Evolutionary conservation across 2,113 vertebrate species (phyloP).

Genomic region (Pao palembangensis): DNA sequence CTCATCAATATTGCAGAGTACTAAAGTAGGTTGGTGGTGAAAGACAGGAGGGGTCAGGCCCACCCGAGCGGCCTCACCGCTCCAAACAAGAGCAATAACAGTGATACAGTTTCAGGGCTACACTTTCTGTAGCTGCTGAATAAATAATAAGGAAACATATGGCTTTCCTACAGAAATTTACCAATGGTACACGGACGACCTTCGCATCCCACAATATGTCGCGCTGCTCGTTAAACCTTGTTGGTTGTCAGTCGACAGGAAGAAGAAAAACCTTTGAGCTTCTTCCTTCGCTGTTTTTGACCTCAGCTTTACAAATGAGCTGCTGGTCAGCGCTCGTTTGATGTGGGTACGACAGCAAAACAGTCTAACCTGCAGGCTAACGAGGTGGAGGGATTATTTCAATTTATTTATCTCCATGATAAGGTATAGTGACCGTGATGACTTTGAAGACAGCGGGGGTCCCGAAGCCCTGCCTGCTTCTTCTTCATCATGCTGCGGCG

Average conservation of each 20-base stretch:
- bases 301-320: neutral
- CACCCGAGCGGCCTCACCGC: conserved; percentile 47
- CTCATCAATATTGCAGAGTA: conserved; percentile 72
- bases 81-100: conserved; percentile 36
- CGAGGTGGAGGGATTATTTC: conserved; percentile 44
- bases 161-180: conserved; percentile 36
- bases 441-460: conserved; percentile 78
- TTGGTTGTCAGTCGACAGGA: neutral
- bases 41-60: conserved; percentile 39
- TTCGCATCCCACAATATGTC: conserved; percentile 8
- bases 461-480: conserved; percentile 54
- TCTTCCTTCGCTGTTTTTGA: conserved; percentile 18
- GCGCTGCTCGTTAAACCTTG: neutral
- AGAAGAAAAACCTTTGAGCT: conserved; percentile 3
- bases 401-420: conserved; percentile 75
- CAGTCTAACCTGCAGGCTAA: conserved; percentile 55
- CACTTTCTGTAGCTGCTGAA: conserved; percentile 51
- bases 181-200: conserved; percentile 13
- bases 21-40: conserved; percentile 57
- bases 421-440: conserved; percentile 66
- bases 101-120: conserved; percentile 52
- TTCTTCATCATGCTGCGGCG: conserved; percentile 68
- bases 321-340: conserved; percentile 7
- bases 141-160: conserved; percentile 63
- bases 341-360: conserved; percentile 41